Conservation (phyloP, 2,888 invertebrate species). For the Leptopilina myrica region DNA sequence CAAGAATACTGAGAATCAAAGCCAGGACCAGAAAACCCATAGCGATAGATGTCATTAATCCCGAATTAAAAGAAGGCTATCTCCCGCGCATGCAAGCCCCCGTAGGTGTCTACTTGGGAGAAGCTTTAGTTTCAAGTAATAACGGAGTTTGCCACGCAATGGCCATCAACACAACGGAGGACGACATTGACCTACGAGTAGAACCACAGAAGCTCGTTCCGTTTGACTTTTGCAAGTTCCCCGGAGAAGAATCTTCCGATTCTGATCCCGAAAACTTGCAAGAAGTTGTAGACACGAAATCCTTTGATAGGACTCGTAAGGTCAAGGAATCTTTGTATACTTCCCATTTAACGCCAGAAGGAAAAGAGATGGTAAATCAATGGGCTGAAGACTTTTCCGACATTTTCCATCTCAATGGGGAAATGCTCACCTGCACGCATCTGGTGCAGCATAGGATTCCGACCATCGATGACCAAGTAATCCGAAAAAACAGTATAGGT, state of each 20-base stretch:
- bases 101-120: background rate
- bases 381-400: too few species aligned
- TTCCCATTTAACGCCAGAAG: too few species aligned
- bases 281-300: too few species aligned
- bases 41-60: background rate
- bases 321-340: too few species aligned
- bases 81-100: background rate
- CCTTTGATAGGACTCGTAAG: too few species aligned
- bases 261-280: background rate
- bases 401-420: too few species aligned
- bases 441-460: too few species aligned
- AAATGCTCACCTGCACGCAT: too few species aligned
- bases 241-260: background rate
- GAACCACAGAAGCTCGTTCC: background rate
- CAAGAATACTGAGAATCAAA: background rate
- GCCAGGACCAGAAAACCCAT: background rate
- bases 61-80: background rate
- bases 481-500: too few species aligned
- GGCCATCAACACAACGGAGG: background rate
- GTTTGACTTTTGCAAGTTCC: background rate
- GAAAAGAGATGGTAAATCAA: too few species aligned
- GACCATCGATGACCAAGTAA: too few species aligned
- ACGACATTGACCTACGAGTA: background rate
- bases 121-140: background rate
- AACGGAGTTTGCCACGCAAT: background rate